A percentile compares a stretch with the other conserved stretches of the same genome.
phyloP scores from a whole-genome alignment of 1,140 invertebrate species.

The Aphelenchoides fujianensis region DNA sequence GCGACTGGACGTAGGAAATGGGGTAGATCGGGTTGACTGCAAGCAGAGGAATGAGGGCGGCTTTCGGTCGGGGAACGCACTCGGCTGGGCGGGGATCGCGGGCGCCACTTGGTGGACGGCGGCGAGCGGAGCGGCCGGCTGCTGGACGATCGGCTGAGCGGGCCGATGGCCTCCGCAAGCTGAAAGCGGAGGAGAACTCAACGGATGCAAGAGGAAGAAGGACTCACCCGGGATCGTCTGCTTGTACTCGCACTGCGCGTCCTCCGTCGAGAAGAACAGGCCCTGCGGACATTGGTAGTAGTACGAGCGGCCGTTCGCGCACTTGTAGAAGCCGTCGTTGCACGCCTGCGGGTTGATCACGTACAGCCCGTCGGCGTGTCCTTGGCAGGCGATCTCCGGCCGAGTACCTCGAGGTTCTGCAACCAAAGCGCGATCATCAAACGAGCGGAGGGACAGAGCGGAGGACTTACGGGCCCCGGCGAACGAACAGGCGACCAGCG shows the following conservation, averaged over 20 bases:
- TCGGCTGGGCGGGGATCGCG: slow-evolving; percentile 1
- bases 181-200: neutral
- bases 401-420: neutral
- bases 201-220: no score
- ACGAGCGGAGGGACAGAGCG: neutral
- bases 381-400: neutral
- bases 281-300: slow-evolving; percentile 19
- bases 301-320: slow-evolving; percentile 16
- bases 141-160: neutral
- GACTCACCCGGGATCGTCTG: neutral
- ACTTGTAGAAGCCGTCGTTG: slow-evolving; percentile 8
- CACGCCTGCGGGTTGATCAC: neutral
- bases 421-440: neutral
- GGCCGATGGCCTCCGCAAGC: neutral
- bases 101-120: neutral
- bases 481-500: neutral
- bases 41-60: neutral
- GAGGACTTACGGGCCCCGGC: slow-evolving; percentile 1
- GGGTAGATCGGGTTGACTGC: slow-evolving; percentile 3
- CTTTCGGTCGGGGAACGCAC: neutral
- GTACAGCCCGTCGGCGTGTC: slow-evolving; percentile 10
- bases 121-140: neutral
- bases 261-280: slow-evolving; percentile 18
- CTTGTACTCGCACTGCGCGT: slow-evolving; percentile 6
- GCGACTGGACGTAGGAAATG: neutral